Base-by-base conservation (phyloP, 1,140 invertebrate species). In the Drosophila varians region DNA sequence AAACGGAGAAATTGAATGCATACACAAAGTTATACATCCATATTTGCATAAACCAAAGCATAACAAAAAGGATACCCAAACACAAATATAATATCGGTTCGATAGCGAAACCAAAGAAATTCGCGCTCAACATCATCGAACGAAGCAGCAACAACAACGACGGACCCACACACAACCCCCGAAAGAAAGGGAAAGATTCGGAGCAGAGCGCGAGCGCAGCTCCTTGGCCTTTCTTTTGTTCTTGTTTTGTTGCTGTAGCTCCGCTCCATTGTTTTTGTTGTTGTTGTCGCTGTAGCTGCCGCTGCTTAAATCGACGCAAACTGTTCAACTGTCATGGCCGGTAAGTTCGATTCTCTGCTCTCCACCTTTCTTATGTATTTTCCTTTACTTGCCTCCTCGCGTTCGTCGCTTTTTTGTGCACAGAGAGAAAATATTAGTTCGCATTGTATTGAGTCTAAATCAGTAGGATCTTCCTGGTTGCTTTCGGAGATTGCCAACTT, bases 251-350 rank as follows among this genome's bases (percentile, higher is more conserved):
- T 78, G 75, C 52, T 79, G 77, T 77, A 60, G 77, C 38, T 75
- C 34, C 34, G 43, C 8, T 42, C 16, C 7, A 18, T 42, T 42
- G 36, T 61, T 75, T 61, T 38, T 64, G 52, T 49, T 52, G 47
- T 51, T 56, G 54, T 55, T 78, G 75, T 46, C 69, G 46, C 55
- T 71, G 58, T 26, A 68, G 53, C 53, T 54, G 43, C 53, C 38
- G 72, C 57, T 65, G 73, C 62, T 70, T 55, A 62, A 60, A 74
- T 87, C 74, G 75, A 74, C 82, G 84, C 89, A 90, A 89, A 87
- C 87, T 84, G 87, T 87, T 90, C 86, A 90, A 89, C 86, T 91
- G 90, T 90, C 90, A 91, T 91, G 90, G 90, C 90, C 90, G 90
- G 90, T 91, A 91, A 91, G 90, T 91, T 66, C 52, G 52, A 58